Evolutionary conservation across 2,113 vertebrate species (phyloP).

Genomic region (Phoenicopterus ruber): DNA sequence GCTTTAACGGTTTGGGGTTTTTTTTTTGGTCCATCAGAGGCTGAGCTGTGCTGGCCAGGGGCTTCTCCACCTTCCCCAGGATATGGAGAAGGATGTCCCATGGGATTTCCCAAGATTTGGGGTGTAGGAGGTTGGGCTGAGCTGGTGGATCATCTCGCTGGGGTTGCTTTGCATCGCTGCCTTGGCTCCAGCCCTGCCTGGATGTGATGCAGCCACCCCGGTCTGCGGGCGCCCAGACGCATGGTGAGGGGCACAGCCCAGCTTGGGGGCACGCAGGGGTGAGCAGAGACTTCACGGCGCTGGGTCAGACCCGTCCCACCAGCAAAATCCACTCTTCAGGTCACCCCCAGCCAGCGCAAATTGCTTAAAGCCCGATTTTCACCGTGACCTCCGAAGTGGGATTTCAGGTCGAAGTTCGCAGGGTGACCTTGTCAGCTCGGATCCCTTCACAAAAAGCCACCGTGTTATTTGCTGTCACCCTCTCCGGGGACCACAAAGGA

Average conservation of each 20-base stretch:
- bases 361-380: not conserved
- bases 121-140: not conserved
- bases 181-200: not conserved
- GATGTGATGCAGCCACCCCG: too few species aligned
- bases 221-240: not conserved
- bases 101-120: not conserved
- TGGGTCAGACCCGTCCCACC: not conserved
- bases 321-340: not conserved
- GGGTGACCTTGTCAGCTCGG: not conserved
- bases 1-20: not conserved
- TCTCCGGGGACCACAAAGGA: not conserved
- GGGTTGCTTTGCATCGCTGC: too few species aligned
- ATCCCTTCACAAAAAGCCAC: not conserved
- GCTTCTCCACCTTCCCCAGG: not conserved
- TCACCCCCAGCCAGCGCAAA: fast-evolving
- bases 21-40: too few species aligned
- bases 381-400: fast-evolving
- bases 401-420: not conserved
- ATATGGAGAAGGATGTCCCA: fast-evolving
- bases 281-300: not conserved
- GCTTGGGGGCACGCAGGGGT: not conserved
- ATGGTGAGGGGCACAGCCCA: not conserved
- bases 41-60: not conserved
- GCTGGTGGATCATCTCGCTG: not conserved
- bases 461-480: not conserved